phyloP scores from a whole-genome alignment of 2,888 invertebrate genomes.

The Exephanes ischioxanthus region DNA sequence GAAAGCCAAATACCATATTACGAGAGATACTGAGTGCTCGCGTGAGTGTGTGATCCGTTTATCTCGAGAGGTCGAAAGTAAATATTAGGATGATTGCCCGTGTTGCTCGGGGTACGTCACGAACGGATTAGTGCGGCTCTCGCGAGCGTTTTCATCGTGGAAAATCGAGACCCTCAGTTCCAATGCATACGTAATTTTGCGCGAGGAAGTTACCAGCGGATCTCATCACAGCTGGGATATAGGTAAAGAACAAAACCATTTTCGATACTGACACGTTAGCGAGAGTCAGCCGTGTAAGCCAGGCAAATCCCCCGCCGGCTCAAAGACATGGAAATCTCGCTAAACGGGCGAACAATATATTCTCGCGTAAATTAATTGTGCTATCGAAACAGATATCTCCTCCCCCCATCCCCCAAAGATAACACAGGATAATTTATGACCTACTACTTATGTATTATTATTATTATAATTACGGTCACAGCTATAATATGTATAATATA shows the following conservation, averaged over 20 bases:
- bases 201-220: constrained; percentile 12
- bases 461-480: constrained; percentile 73
- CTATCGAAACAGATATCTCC: neutral
- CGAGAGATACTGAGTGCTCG: constrained; percentile 11
- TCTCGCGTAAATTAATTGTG: constrained; percentile 13
- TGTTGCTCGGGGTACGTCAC: neutral
- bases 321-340: neutral
- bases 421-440: constrained; percentile 33
- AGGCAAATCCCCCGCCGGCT: constrained; percentile 5
- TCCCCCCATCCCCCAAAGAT: constrained; percentile 24
- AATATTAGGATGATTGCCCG: constrained; percentile 27
- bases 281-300: constrained; percentile 15
- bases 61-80: constrained; percentile 14
- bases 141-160: neutral
- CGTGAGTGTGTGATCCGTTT: neutral
- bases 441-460: constrained; percentile 43
- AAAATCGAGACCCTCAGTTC: constrained; percentile 46
- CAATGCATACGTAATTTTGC: constrained; percentile 55
- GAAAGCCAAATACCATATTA: constrained; percentile 13
- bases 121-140: neutral
- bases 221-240: neutral
- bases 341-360: constrained; percentile 8
- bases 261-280: constrained; percentile 27
- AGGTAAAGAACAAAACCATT: constrained; percentile 40
- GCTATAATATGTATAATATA: constrained; percentile 82